Percentiles rank a stretch among this genome's conserved stretches.
Conservation (phyloP, 2,888 invertebrate genomes). For the Hirudinaria manillensis region DNA sequence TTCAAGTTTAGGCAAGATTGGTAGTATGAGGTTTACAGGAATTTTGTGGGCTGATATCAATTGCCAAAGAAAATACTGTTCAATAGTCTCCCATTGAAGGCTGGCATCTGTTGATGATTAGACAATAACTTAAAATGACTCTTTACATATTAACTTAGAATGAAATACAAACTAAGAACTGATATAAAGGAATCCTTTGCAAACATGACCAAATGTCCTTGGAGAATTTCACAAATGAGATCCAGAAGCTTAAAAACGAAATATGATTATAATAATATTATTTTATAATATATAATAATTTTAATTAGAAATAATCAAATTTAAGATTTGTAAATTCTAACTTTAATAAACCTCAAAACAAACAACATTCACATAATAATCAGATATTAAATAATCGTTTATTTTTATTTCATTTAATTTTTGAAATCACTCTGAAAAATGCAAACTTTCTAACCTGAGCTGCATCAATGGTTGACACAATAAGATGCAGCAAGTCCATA, state of each 20-base stretch:
- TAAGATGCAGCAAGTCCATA: constrained; percentile 76
- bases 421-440: neutral
- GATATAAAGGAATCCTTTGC: constrained; percentile 56
- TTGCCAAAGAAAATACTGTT: constrained; percentile 96
- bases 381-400: neutral
- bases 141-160: neutral
- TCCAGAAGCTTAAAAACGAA: constrained; percentile 69
- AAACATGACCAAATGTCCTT: constrained; percentile 66
- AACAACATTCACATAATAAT: neutral
- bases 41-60: constrained; percentile 86
- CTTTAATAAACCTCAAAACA: neutral
- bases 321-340: neutral
- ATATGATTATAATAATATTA: neutral
- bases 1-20: constrained; percentile 66
- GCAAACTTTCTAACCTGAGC: constrained; percentile 51
- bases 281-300: neutral
- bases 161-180: constrained; percentile 52
- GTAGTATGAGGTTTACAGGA: constrained; percentile 79
- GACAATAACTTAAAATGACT: neutral
- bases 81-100: constrained; percentile 90
- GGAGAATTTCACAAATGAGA: constrained; percentile 80
- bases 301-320: constrained; percentile 4
- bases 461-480: constrained; percentile 84
- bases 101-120: constrained; percentile 63
- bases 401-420: neutral